These are phyloP conservation scores for Columba livia DNA, from an alignment of 2,113 vertebrate genomes.

Conservation along the genomic window DNA sequence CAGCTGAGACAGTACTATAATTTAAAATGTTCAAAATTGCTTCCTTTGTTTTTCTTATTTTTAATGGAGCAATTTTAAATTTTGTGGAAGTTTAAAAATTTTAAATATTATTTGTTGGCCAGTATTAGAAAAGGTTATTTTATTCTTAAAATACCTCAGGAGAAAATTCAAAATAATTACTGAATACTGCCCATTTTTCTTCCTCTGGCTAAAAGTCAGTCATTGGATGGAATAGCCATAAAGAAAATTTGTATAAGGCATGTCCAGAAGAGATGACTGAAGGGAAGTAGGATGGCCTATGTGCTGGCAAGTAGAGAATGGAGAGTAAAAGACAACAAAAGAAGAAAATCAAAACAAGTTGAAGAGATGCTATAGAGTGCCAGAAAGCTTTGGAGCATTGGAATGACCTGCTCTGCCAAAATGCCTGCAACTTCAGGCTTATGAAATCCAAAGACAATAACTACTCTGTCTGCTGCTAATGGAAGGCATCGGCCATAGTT, in stretches of 20 bases:
- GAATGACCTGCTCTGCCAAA: neutral
- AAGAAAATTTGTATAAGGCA: neutral
- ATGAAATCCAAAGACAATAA: slow-evolving; percentile 10
- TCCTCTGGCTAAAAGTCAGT: neutral
- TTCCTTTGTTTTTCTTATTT: neutral
- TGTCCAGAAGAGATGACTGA: neutral
- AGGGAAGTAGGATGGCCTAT: neutral
- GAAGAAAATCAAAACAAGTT: neutral
- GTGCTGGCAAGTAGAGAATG: neutral
- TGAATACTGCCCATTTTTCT: neutral
- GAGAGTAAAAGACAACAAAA: neutral
- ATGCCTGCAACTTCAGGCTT: neutral
- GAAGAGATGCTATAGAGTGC: neutral
- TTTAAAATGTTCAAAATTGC: neutral
- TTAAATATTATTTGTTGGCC: neutral
- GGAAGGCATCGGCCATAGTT: neutral
- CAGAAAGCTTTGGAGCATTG: neutral
- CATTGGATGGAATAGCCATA: neutral
- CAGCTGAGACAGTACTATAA: rapidly evolving
- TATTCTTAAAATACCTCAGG: neutral
- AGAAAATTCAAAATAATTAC: neutral
- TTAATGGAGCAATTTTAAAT: neutral
- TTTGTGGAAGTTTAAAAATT: neutral
- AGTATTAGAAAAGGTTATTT: neutral
- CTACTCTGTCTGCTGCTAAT: neutral